Percentiles rank a stretch among this genome's conserved stretches.
Conservation (phyloP, 2,113 vertebrate genomes). For the Empidonax alnorum region DNA sequence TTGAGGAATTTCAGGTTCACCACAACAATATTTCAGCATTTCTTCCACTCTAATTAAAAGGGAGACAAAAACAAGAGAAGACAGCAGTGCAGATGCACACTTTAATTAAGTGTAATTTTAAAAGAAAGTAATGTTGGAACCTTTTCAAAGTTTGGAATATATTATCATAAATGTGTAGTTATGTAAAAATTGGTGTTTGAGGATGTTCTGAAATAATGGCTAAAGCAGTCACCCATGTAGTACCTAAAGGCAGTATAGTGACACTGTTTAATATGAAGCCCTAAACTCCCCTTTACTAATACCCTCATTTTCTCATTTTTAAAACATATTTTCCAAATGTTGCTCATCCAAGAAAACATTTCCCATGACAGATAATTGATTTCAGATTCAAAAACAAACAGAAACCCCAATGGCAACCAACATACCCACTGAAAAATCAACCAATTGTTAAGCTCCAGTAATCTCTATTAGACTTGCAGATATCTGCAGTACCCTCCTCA, state of each 20-base stretch:
- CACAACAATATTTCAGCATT: background rate
- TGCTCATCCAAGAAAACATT: background rate
- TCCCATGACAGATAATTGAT: constrained; percentile 11
- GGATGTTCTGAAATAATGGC: background rate
- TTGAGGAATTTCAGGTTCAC: background rate
- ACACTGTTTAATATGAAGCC: background rate
- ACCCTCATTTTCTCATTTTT: background rate
- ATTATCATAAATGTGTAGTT: background rate
- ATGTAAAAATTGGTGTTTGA: background rate
- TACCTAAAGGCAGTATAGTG: background rate
- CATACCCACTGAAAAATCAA: background rate
- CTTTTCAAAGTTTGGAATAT: background rate
- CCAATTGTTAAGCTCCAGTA: background rate
- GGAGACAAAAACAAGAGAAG: background rate
- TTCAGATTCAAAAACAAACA: constrained; percentile 25
- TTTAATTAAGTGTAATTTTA: background rate
- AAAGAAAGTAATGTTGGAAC: background rate
- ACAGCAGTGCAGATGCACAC: background rate
- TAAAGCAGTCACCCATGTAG: background rate
- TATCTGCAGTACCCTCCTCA: background rate
- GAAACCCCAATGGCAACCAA: background rate
- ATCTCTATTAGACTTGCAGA: background rate
- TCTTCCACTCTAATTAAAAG: background rate
- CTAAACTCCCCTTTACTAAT: background rate
- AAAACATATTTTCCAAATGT: background rate